Evolutionary conservation across 2,113 vertebrate species (phyloP).

Genomic region (Mustela nigripes): DNA sequence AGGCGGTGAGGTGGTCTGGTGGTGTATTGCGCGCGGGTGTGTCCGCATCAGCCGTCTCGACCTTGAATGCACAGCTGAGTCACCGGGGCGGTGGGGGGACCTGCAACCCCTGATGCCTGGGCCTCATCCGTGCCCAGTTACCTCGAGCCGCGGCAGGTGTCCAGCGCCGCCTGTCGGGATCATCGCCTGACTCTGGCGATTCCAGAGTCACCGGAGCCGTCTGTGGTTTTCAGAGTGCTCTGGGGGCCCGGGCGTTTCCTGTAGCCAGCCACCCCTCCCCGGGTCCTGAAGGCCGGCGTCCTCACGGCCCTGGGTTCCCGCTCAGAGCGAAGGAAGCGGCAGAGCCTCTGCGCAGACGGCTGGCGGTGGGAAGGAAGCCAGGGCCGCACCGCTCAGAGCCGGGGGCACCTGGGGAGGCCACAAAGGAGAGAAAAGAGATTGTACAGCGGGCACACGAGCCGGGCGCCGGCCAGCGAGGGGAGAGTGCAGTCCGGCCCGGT

Average conservation of each 20-base stretch:
- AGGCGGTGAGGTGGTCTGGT: background rate
- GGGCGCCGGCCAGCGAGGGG: rapidly evolving
- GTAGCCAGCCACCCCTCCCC: background rate
- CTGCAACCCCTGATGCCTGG: rapidly evolving
- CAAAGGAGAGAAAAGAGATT: background rate
- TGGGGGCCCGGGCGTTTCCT: background rate
- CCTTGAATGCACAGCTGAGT: rapidly evolving
- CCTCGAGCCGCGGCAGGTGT: background rate
- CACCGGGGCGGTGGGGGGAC: background rate
- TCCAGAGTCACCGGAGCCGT: background rate
- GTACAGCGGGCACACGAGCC: background rate
- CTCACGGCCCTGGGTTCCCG: background rate
- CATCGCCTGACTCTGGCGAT: background rate
- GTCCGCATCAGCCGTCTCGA: background rate
- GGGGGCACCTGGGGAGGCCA: background rate
- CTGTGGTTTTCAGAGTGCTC: background rate
- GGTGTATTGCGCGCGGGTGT: rapidly evolving
- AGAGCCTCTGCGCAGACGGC: too few relatives aligned
- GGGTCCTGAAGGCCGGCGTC: rapidly evolving
- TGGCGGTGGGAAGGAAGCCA: background rate
- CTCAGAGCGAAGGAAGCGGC: background rate
- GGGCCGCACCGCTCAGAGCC: background rate
- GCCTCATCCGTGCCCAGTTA: rapidly evolving
- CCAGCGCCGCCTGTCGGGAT: background rate
- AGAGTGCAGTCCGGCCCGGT: background rate